Base-by-base conservation (phyloP, 2,113 vertebrate species). In the Corvus moneduloides region DNA sequence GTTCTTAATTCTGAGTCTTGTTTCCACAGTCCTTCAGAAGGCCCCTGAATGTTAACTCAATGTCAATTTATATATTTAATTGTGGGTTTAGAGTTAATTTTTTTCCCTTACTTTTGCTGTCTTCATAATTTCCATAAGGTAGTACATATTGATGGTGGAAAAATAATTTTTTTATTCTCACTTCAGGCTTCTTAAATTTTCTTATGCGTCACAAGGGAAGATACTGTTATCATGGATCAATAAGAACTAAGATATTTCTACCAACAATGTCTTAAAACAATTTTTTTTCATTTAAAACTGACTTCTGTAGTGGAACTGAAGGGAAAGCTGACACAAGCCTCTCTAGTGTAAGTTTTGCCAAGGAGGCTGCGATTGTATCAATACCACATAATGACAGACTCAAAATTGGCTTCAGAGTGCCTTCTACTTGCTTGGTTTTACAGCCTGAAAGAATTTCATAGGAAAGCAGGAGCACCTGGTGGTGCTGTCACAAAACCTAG, bases 331-430 rank as follows among this genome's bases (percentile, higher is more conserved):
- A 93, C 32, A 84, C 90, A 27, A 97, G 87, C 33, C 84, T 98
- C n/a, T 95, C 54, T 24, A 87, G 26, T 55, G 33, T 67, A 97
- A 89, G 87, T 73, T 37, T 80, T 97, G 37, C 73, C 55, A 2
- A 92, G 48, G 13, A 58, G 94, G 28, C 96, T 97, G 95, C 58
- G 77, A 18, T 67, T 97, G 0, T 97, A 92, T 86, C 97, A 98
- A 24, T 96, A 96, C 19, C 64, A 86, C 1, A 52, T 96, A 37
- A 89, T 68, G 4, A 96, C 44, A 16, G 55, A 23, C 24, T 93
- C 97, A 18, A 91, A 94, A 49, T 24, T 97, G 41, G 92, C 71
- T 32, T 97, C 95, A 4, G 92, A 84, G 44, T 95, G 64, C 20
- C 82, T 97, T 68, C 82, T 95, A 35, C 66, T 89, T 43, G 91